Conservation (phyloP, 2,113 vertebrate species). For the Atlantisia rogersi region DNA sequence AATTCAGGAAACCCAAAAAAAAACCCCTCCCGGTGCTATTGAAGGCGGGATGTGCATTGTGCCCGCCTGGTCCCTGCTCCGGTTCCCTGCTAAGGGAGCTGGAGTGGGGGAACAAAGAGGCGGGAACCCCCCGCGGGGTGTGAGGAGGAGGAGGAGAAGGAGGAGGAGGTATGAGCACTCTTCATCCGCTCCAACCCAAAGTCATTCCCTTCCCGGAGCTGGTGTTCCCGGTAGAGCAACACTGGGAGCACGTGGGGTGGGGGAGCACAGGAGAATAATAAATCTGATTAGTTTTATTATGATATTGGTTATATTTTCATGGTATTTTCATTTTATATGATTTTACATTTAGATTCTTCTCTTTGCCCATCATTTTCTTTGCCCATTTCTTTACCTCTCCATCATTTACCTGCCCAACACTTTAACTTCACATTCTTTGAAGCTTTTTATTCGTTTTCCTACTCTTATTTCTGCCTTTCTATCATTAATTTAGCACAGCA, state of each 20-base stretch:
- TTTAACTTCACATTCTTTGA: neutral
- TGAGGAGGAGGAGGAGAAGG: neutral
- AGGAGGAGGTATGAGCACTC: neutral
- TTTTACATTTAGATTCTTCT: too few species aligned
- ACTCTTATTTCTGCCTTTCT: neutral
- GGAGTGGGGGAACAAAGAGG: neutral
- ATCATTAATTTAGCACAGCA: accelerated
- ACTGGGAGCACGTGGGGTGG: neutral
- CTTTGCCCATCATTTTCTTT: too few species aligned
- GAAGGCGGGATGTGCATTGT: conserved; percentile 30
- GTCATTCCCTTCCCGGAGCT: neutral
- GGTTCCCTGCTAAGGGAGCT: neutral
- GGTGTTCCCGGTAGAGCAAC: neutral
- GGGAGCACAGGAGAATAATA: neutral
- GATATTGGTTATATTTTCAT: too few species aligned
- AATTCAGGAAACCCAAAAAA: neutral
- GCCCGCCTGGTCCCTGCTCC: neutral
- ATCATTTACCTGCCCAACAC: too few species aligned
- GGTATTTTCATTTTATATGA: too few species aligned
- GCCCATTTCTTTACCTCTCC: too few species aligned
- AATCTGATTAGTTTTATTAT: accelerated
- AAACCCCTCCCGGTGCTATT: neutral
- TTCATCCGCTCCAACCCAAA: neutral
- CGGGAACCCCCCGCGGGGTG: neutral
- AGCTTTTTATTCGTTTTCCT: too few species aligned